phyloP scores from a whole-genome alignment of 2,797 vertebrate species.

The Glossophaga mutica region DNA sequence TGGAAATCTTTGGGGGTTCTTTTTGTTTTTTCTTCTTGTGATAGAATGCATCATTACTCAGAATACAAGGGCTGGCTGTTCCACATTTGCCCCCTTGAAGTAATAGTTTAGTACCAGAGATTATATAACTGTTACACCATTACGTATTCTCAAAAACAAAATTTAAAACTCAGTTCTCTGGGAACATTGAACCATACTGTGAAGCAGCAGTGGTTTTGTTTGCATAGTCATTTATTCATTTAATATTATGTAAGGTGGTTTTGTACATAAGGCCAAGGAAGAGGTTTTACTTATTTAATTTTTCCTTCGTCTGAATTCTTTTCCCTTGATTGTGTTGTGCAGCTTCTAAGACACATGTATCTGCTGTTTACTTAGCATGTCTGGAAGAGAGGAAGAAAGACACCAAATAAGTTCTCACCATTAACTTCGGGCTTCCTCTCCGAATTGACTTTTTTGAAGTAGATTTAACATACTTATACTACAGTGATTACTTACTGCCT shows the following conservation, averaged over 20 bases:
- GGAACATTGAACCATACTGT: background rate
- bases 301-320: slow-evolving; percentile 25
- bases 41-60: background rate
- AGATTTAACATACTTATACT: background rate
- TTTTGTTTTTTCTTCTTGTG: background rate
- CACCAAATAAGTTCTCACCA: background rate
- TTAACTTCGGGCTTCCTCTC: background rate
- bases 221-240: background rate
- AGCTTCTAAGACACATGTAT: background rate
- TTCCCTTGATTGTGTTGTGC: background rate
- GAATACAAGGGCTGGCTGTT: background rate
- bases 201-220: background rate
- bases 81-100: background rate
- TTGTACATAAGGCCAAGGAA: background rate
- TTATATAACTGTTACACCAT: too few relatives aligned
- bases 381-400: background rate
- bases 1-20: background rate
- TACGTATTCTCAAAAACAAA: background rate
- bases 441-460: background rate
- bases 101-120: background rate
- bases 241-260: background rate
- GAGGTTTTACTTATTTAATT: background rate
- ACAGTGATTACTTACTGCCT: background rate
- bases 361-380: background rate
- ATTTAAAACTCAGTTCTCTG: background rate